Evolutionary conservation across 2,888 invertebrate genomes (phyloP), one percentile per base, ranked within the genome.

Genomic region (Netelia fuscicornis): DNA sequence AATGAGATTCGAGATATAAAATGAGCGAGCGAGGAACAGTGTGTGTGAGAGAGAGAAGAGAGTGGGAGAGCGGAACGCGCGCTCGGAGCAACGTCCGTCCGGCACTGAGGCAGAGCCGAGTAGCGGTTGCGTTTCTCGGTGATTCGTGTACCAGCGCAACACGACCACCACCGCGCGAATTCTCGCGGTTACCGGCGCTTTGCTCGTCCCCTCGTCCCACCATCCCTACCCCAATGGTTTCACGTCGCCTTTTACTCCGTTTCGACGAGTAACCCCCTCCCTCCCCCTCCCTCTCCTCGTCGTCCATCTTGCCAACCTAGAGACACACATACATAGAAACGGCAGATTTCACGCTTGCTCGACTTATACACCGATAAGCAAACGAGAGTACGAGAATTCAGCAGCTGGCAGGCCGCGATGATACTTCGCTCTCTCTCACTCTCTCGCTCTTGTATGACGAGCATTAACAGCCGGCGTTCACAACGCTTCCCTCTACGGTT

Each of bases 21-120:
- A 25, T 2, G 25, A 30, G 30, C 3, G 30, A 3, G 0, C 2
- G 30, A 30, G 2, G 0, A 5, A 30, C 17, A 17, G 17, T 17
- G 17, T 17, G 17, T 17, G 30, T 0, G 6, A 30, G 30, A 30
- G 30, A 2, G 30, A 30, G 30, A 30, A 30, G 30, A 30, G 30
- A 5, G 67, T 58, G 68, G 30, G 56, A 70, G 83, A 83, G 65
- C 60, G 67, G 80, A 68, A 54, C 75, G 81, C 72, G 76, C 70
- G 65, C 54, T 76, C 64, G 76, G 67, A 84, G 71, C 76, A 84
- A 76, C 81, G 84, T 81, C 67, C 76, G 81, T 84, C 30, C 76
- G 76, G 62, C 72, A 84, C 84, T 81, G 81, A 84, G 54, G 60
- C 80, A 20, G 70, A 37, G 58, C 25, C 1, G 64, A 67, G 71